Conservation (phyloP, 53 echinoderm and acorn worm genomes). For the Temnopleurus reevesii region DNA sequence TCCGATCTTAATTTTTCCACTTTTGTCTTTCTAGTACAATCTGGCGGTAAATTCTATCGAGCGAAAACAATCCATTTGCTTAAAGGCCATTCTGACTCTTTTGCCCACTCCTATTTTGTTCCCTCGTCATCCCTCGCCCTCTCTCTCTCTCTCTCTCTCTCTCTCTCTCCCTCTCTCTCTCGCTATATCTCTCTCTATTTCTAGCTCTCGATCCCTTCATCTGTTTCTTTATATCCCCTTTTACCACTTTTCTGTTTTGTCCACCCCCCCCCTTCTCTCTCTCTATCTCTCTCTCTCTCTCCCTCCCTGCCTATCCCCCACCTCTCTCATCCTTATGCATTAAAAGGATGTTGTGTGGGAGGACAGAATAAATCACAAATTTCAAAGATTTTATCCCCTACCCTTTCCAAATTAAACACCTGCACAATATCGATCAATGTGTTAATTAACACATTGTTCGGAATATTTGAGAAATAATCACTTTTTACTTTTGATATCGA, state of each 20-base stretch:
- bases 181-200: not conserved
- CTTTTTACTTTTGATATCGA: too few species aligned
- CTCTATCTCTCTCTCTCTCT: not conserved
- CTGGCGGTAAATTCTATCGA: not conserved
- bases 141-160: not conserved
- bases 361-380: not conserved
- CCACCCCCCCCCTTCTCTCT: too few species aligned
- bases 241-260: not conserved
- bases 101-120: not conserved
- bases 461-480: too few species aligned
- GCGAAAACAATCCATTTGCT: constrained; percentile 1
- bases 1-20: not conserved
- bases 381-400: too few species aligned
- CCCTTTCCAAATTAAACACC: too few species aligned
- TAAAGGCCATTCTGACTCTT: not conserved
- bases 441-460: too few species aligned
- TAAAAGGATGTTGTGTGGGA: not conserved
- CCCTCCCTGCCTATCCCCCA: not conserved
- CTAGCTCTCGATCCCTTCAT: not conserved
- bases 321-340: not conserved
- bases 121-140: not conserved
- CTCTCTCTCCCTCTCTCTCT: not conserved
- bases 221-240: not conserved
- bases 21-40: constrained; percentile 10
- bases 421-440: too few species aligned